Base-by-base conservation (phyloP, 1,140 invertebrate genomes). In the Diachasmimorpha longicaudata region DNA sequence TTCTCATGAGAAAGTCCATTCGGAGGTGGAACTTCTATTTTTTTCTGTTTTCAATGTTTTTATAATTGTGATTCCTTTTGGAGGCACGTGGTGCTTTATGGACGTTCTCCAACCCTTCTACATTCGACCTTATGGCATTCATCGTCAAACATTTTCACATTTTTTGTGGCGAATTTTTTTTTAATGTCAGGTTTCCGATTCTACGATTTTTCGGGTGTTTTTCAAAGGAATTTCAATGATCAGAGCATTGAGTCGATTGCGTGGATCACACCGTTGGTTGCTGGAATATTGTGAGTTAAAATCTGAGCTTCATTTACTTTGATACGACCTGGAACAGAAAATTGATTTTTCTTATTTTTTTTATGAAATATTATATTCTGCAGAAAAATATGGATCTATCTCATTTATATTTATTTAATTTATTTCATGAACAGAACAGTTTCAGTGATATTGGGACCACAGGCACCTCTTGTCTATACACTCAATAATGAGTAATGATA, bases 201-300 rank as follows among this genome's bases (percentile, higher is more conserved):
- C 14, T 48, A 4, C 11, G n/a, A 31, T 31, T 52, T 31, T 9
- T 25, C 19, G 8, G 8, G 19, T 63, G 6, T 52, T 14, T n/a
- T 52, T 67, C n/a, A 13, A 71, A 31, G 6, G 31, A 31, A 31
- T 31, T 71, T 42, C 69, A 23, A 25, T 72, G 14, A 11, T 58
- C 6, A 94, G 68, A 95, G 87, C 6, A 95, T 89, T 52, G 92
- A 90, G 82, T 96, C 95, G 68, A 97, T 90, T 19, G 95, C 95
- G 84, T 97, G 96, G 72, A 97, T 93, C 42, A 97, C 95, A 76
- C 96, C 96, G 87, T 97, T 96, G 66, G 95, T 96, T 37, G 95
- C 94, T 79, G 95, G 95, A 78, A 96, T 93, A 85, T 96, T 96
- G 83, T 94, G 93, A 8, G 94, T 94, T 63, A 94, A 88, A 76